These are phyloP conservation scores for Sinocyclocheilus anshuiensis DNA, from an alignment of 2,113 vertebrate species.

Conservation along the genomic window DNA sequence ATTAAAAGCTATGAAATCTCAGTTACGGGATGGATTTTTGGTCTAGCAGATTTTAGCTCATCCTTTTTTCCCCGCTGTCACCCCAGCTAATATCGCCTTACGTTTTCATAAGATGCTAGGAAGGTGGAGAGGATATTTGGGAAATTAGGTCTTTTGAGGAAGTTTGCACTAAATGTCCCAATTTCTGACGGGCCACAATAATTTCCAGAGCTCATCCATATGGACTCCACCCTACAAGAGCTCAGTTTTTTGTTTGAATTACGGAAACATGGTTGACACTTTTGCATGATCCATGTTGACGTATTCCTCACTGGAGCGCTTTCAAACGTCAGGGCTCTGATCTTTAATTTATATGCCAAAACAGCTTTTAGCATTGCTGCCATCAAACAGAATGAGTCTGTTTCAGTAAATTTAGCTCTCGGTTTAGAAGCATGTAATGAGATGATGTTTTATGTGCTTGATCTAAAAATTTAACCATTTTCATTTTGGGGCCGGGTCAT, in stretches of 20 bases:
- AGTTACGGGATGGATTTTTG: not conserved
- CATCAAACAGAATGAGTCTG: constrained; percentile 10
- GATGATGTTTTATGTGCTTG: constrained; percentile 3
- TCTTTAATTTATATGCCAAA: constrained; percentile 28
- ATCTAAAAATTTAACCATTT: not conserved
- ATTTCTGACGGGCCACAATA: not conserved
- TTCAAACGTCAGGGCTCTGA: not conserved
- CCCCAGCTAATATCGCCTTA: constrained; percentile 14
- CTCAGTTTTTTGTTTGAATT: not conserved
- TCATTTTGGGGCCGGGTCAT: not conserved
- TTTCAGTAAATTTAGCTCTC: constrained; percentile 1
- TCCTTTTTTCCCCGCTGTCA: not conserved
- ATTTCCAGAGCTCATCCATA: not conserved
- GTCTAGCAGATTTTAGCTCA: not conserved
- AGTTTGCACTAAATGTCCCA: not conserved
- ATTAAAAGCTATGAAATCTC: constrained; percentile 18
- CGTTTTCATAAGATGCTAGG: not conserved
- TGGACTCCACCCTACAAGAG: not conserved
- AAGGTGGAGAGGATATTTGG: not conserved
- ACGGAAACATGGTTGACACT: not conserved
- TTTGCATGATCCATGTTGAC: not conserved
- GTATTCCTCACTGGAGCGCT: not conserved
- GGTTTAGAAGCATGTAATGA: constrained; percentile 13
- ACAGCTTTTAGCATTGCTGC: constrained; percentile 29
- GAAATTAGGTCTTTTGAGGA: constrained; percentile 1